Evolutionary conservation across 2,113 vertebrate species (phyloP), one percentile per base, ranked within the genome.

Genomic region (Opisthocomus hoazin): DNA sequence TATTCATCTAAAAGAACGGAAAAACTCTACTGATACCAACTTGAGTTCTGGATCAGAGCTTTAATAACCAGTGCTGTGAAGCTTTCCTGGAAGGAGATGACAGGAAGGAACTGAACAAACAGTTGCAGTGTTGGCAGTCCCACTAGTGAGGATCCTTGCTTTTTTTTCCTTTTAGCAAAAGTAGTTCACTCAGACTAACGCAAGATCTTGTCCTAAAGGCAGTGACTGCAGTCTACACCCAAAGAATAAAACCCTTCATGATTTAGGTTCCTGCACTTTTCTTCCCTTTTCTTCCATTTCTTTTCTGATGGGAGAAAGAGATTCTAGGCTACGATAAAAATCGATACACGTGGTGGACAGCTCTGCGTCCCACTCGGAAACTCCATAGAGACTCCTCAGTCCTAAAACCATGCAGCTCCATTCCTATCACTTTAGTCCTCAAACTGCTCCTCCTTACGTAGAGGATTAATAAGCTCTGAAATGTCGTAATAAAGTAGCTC

Each of bases 391-490:
- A 51, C 36, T 60, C 24, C 65, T 36, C 22, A 74, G 66, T 10
- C 11, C 37, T 39, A 70, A 77, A 77, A 11, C 22, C 50, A 69
- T 2, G 41, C 37, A 34, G 82, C 11, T 50, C 37, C 41, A 82
- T 57, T 54, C n/a, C 71, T 30, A 34, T 5, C 58, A 51, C 77
- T 65, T 46, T 5, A 63, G 16, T 27, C 26, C 41, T 68, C 37
- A 41, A 90, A 43, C 6, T 57, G 32, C 10, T 94, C 23, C 20
- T 58, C 15, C 5, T 5, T 73, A n/a, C n/a, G 43, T 50, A 19
- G n/a, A 74, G 65, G 15, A 87, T 68, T 91, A 83, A 78, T 45
- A 68, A 78, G 22, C 23, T 84, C 63, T 90, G 76, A 48, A 77
- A 77, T 14, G 30, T 69, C 36, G 41, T 29, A 22, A 57, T 57